Percentiles rank a stretch among this genome's conserved stretches.
phyloP scores from a whole-genome alignment of 2,113 vertebrate species.

The Brachirus orientalis region DNA sequence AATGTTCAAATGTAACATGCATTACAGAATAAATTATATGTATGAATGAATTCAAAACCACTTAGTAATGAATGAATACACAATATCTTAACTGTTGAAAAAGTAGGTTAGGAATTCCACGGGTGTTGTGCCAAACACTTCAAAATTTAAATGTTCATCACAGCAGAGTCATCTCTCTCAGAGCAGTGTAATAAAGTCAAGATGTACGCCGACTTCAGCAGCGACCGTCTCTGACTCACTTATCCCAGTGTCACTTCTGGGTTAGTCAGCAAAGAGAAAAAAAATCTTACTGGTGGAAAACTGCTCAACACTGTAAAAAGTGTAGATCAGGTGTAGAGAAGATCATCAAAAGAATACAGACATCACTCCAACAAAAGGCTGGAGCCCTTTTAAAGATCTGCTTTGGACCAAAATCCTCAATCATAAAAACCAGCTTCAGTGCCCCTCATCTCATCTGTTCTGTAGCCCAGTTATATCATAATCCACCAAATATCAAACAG shows the following conservation, averaged over 20 bases:
- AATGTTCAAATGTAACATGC: too few relatives aligned
- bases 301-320: not conserved
- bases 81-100: not conserved
- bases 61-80: not conserved
- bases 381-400: too few relatives aligned
- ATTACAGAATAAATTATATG: too few relatives aligned
- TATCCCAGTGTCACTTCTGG: constrained; percentile 12
- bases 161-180: constrained; percentile 29
- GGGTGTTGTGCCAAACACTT: constrained; percentile 8
- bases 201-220: constrained; percentile 14
- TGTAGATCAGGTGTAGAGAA: too few relatives aligned
- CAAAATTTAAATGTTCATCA: constrained; percentile 13
- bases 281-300: constrained; percentile 3
- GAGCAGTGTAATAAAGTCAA: constrained; percentile 43
- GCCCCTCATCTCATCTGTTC: too few relatives aligned
- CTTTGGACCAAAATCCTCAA: too few relatives aligned
- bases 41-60: not conserved
- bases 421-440: too few relatives aligned
- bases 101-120: not conserved
- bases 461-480: too few relatives aligned
- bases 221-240: constrained; percentile 31
- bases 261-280: not conserved
- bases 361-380: too few relatives aligned
- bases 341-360: too few relatives aligned
- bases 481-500: too few relatives aligned